Base-by-base conservation (phyloP, 2,888 invertebrate species). In the Ormyrus nitidulus region DNA sequence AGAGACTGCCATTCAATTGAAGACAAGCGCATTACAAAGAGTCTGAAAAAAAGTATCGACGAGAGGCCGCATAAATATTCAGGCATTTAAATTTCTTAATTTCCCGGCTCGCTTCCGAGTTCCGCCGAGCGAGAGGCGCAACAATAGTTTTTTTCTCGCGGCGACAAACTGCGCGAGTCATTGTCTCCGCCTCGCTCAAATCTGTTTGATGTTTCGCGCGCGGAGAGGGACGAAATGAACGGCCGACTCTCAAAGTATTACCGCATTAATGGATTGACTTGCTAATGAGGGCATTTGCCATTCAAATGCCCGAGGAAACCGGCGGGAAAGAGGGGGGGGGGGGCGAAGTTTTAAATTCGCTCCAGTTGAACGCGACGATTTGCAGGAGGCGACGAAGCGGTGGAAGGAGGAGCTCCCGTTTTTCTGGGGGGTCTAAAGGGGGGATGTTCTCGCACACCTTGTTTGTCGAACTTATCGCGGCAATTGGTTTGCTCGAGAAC, bases 201-300 rank as follows among this genome's bases (percentile, higher is more conserved):
- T 66, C 46, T 66, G 54, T 72, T 66, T 71, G 53, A 59, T 53
- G 59, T 65, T 71, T 71, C 9, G 70, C 56, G 7, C 49, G 6
- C 48, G 58, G 51, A 0, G 44, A 48, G 7, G 4, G 49, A 3
- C 13, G 19, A 56, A 44, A 62, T 56, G 44, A 61, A 72, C 0
- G 54, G 48, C 34, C 44, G 34, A 48, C 48, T 76, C 53, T 66
- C 68, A 56, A 59, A 72, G 76, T 72, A 80, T 77, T 66, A 70
- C 44, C 13, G 66, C 54, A 77, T 80, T 77, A 82, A 71, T 61
- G 48, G 68, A 72, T 77, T 46, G 77, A 80, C 62, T 77, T 74
- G 85, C 83, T 84, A 84, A 86, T 84, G 81, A 65, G 68, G 74
- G 34, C 80, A 86, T 85, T 85, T 84, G 84, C 82, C 78, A 86